Evolutionary conservation across 2,888 invertebrate genomes (phyloP).

Genomic region (Corbicula japonica): DNA sequence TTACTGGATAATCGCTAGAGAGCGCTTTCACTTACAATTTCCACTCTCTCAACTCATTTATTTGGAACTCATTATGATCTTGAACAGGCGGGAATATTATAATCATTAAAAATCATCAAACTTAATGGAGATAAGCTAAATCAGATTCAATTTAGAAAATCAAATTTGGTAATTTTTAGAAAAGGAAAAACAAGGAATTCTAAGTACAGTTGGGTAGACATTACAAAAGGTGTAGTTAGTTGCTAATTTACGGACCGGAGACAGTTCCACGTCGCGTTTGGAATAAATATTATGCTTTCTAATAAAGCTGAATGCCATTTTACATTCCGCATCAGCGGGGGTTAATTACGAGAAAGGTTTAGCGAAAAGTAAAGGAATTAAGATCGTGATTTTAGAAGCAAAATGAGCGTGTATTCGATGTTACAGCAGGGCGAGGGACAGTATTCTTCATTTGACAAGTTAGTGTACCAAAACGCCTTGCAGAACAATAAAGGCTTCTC

Average conservation of each 20-base stretch:
- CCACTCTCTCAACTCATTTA: constrained; percentile 51
- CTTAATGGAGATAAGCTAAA: constrained; percentile 57
- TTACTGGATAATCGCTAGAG: constrained; percentile 45
- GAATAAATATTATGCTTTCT: constrained; percentile 61
- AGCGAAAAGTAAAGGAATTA: constrained; percentile 16
- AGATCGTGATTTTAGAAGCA: constrained; percentile 24
- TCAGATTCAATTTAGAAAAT: constrained; percentile 51
- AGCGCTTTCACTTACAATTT: constrained; percentile 41
- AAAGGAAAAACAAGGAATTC: neutral
- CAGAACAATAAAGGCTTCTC: constrained; percentile 80
- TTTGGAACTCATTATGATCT: constrained; percentile 63
- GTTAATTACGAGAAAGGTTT: constrained; percentile 54
- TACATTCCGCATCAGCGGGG: constrained; percentile 58
- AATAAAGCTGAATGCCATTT: constrained; percentile 45
- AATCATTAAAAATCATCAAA: constrained; percentile 58
- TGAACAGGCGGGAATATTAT: constrained; percentile 56
- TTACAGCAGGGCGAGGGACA: constrained; percentile 69
- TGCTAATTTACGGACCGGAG: constrained; percentile 3
- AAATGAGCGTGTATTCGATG: constrained; percentile 78
- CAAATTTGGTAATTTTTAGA: constrained; percentile 46
- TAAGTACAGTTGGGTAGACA: neutral
- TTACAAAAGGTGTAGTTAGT: too few relatives aligned
- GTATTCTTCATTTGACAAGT: constrained; percentile 77
- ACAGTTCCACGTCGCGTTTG: constrained; percentile 4
- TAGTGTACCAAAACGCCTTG: constrained; percentile 75